A percentile compares a stretch with the other conserved stretches of the same genome.
phyloP scores from a whole-genome alignment of 2,888 invertebrate genomes.

The Ochropleura plecta region DNA sequence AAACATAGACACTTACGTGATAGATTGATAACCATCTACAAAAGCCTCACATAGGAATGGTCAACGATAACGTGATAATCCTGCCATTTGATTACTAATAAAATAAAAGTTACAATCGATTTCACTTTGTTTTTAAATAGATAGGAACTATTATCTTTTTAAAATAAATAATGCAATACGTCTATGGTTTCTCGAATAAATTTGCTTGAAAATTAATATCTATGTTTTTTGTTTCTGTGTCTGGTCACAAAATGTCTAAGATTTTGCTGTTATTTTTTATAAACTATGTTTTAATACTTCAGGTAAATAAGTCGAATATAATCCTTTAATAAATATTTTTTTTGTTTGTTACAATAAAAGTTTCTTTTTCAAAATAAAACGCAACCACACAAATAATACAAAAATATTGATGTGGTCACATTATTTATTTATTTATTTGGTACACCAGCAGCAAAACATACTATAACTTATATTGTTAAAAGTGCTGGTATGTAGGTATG shows the following conservation, averaged over 20 bases:
- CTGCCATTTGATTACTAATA: constrained; percentile 6
- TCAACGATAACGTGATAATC: background rate
- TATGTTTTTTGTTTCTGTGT: background rate
- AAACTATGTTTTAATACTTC: constrained; percentile 14
- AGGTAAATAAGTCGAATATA: constrained; percentile 42
- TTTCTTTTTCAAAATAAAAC: too few relatives aligned
- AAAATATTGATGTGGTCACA: too few relatives aligned
- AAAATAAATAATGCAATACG: constrained; percentile 21
- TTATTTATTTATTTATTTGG: too few relatives aligned
- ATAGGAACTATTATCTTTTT: constrained; percentile 26
- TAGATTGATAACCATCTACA: too few relatives aligned
- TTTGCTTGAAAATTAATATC: background rate
- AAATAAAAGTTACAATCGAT: background rate
- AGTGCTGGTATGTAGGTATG: too few relatives aligned
- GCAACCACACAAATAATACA: too few relatives aligned
- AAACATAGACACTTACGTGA: too few relatives aligned
- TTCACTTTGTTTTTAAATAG: constrained; percentile 1
- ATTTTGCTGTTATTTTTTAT: constrained; percentile 25
- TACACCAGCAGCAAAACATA: too few relatives aligned
- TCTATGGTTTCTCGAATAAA: constrained; percentile 20
- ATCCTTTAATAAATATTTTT: too few relatives aligned
- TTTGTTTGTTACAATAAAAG: too few relatives aligned
- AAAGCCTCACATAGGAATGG: background rate
- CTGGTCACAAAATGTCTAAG: constrained; percentile 38
- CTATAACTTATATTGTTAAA: too few relatives aligned